Conservation (phyloP, 2,113 vertebrate species). For the Corythoichthys intestinalis region DNA sequence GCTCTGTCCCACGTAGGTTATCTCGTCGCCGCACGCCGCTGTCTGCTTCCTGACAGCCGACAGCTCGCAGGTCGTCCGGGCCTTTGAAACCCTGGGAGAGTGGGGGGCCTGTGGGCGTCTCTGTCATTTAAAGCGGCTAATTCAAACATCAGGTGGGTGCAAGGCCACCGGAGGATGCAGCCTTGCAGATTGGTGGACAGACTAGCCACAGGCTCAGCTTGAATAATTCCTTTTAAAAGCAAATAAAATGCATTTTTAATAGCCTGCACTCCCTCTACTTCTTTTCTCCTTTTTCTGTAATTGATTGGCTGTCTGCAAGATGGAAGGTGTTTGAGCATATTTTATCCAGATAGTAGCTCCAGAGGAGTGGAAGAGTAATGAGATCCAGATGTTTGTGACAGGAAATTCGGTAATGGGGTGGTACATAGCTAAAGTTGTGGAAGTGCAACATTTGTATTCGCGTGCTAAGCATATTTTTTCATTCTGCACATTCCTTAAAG, state of each 20-base stretch:
- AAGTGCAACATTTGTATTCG: background rate
- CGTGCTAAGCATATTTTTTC: background rate
- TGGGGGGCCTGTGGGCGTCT: slow-evolving; percentile 42
- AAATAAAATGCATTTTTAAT: slow-evolving; percentile 37
- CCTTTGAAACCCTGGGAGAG: slow-evolving; percentile 70
- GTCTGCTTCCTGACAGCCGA: slow-evolving; percentile 56
- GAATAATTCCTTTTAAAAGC: slow-evolving; percentile 49
- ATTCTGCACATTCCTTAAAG: background rate
- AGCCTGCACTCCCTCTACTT: background rate
- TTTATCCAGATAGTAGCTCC: background rate
- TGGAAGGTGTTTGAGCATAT: slow-evolving; percentile 6
- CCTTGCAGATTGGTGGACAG: slow-evolving; percentile 14
- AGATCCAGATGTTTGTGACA: slow-evolving; percentile 7
- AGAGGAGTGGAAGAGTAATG: background rate
- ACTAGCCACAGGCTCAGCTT: slow-evolving; percentile 17
- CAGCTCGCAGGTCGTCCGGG: slow-evolving; percentile 44
- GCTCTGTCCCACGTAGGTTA: slow-evolving; percentile 68
- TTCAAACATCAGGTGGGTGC: slow-evolving; percentile 63
- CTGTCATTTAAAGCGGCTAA: slow-evolving; percentile 68
- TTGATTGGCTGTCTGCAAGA: slow-evolving; percentile 26
- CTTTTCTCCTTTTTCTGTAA: slow-evolving; percentile 10
- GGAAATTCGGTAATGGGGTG: slow-evolving; percentile 5
- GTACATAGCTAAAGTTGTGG: background rate
- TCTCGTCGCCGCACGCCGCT: slow-evolving; percentile 68
- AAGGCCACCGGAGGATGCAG: slow-evolving; percentile 24